phyloP scores from a whole-genome alignment of 2,888 invertebrate species.

The Brachylomia viminalis region DNA sequence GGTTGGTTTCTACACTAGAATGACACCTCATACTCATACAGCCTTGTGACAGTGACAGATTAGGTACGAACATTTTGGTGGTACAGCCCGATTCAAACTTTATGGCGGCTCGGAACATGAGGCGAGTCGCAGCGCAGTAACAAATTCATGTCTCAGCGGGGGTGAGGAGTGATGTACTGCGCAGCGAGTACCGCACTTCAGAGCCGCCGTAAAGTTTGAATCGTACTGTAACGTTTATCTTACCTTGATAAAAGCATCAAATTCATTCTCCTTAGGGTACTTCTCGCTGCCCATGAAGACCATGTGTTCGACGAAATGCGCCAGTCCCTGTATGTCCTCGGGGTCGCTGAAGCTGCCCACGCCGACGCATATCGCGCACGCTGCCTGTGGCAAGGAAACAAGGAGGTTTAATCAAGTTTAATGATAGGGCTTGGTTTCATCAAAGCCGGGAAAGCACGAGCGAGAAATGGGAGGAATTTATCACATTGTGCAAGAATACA shows the following conservation, averaged over 20 bases:
- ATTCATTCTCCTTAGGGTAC: conserved; percentile 96
- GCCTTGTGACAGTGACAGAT: neutral
- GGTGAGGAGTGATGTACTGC: no score
- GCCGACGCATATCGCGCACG: conserved; percentile 94
- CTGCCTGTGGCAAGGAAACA: conserved; percentile 88
- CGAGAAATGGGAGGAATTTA: neutral
- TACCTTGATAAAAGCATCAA: conserved; percentile 94
- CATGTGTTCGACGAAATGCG: conserved; percentile 97
- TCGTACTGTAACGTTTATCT: neutral
- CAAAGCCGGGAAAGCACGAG: neutral
- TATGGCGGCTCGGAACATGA: no score
- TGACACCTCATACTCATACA: neutral
- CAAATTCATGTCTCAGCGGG: no score
- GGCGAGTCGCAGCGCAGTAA: no score
- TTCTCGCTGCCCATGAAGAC: conserved; percentile 98
- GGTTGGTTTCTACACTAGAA: neutral
- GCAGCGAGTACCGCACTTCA: no score
- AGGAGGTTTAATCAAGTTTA: conserved; percentile 6
- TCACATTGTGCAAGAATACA: neutral
- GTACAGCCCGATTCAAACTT: no score
- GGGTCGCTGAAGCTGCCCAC: conserved; percentile 96
- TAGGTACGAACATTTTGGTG: neutral
- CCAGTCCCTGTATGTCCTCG: conserved; percentile 93
- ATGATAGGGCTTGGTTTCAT: neutral
- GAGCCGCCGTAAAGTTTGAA: no score